These are phyloP conservation scores for Allygus modestus DNA, from an alignment of 2,888 invertebrate genomes.

Conservation along the genomic window DNA sequence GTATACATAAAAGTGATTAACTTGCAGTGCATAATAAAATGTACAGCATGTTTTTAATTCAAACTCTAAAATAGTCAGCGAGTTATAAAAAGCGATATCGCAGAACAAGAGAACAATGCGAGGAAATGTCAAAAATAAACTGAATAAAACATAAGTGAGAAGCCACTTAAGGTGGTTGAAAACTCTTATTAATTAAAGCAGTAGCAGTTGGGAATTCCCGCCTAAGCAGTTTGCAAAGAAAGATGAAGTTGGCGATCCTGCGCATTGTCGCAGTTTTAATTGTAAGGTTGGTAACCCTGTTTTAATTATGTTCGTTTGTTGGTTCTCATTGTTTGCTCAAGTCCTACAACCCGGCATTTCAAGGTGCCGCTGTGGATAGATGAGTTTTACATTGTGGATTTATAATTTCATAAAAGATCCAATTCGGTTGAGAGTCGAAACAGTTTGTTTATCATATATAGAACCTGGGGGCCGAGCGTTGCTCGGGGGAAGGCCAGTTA, in stretches of 20 bases:
- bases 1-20: no score
- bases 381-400: no score
- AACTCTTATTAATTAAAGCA: conserved; percentile 22
- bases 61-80: no score
- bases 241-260: conserved; percentile 9
- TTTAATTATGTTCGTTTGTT: conserved; percentile 37
- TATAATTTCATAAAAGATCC: no score
- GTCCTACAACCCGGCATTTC: neutral
- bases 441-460: no score
- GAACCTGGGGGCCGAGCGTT: no score
- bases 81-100: no score
- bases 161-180: neutral
- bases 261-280: conserved; percentile 29
- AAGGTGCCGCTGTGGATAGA: no score
- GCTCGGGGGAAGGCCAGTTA: no score
- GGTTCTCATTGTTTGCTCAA: conserved; percentile 3
- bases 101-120: neutral
- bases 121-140: neutral
- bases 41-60: no score
- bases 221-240: conserved; percentile 28
- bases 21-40: no score
- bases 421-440: no score
- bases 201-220: conserved; percentile 17
- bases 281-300: neutral
- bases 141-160: neutral